Evolutionary conservation across 2,113 vertebrate genomes (phyloP), one percentile per base, ranked within the genome.

Genomic region (Capreolus pygargus): DNA sequence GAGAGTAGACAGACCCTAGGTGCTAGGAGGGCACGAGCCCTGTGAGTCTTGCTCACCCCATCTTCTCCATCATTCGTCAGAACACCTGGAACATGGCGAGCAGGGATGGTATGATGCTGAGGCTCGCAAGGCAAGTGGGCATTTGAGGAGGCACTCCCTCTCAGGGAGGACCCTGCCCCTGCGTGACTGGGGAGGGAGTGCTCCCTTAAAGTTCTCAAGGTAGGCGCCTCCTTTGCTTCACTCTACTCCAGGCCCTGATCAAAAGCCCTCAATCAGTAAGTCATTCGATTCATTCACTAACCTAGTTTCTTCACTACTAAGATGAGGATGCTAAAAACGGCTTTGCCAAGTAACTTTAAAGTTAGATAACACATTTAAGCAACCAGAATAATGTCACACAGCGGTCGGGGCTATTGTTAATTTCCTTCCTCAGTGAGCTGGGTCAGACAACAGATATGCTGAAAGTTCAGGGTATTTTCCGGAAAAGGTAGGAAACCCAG

Each of bases 111-210:
- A 39, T 4, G 2, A 50, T 3, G 19, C 5, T 7, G 10, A 70
- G 14, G 6, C 19, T 27, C 45, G 17, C 2, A 1, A 45, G 52
- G 43, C 11, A 27, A 17, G 27, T 0, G 9, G 23, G 36, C 16
- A 17, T 10, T 6, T 70, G 86, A 52, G 33, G 43, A 52, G 84
- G 13, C 12, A 10, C 12, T 2, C 4, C 6, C 15, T 28, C 33
- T 89, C 39, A 23, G 30, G 25, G n/a, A 81, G 45, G 27, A 14
- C 11, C 45, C n/a, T 55, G 6, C 2, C 17, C 9, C 64, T 11
- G 7, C 8, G 0, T 3, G 58, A 47, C 52, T 14, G 0, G 1
- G 4, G 23, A 55, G 1, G 9, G 39, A 21, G 33, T 6, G 23
- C 9, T 14, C 39, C 64, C 45, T 93, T 54, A 67, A 54, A 74